Base-by-base conservation (phyloP, 2,888 invertebrate species). In the Protodeltote pygarga region DNA sequence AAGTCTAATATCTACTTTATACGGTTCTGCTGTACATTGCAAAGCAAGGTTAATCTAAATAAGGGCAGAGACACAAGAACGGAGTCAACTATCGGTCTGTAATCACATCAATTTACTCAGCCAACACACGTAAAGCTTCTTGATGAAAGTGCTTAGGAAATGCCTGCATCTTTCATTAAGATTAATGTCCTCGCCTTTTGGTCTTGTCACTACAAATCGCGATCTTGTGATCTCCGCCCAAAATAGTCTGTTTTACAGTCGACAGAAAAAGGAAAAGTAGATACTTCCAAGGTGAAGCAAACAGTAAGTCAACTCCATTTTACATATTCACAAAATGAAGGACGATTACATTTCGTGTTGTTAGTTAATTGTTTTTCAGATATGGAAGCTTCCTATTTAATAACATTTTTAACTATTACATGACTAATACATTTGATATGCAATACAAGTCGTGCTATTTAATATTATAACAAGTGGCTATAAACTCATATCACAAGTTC, bases 371-470 rank as follows among this genome's bases (percentile, higher is more conserved):
- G 73, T 73, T 73, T 80, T 44, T 75, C 69, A 69, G 63, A 73
- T 72, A 75, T 71, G 72, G 73, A 79, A 80, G 81, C 81, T 54
- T 73, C 71, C 77, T 78, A 79, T 71, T 60, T 50, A 57, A 54
- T 68, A 73, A 70, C 63, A 63, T 65, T 70, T 73, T 55, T 71
- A 72, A 70, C 75, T 80, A 83, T 75, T 75, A 80, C 64, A 78
- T 76, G 73, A 75, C 82, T 86, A 81, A 73, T 79, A 85, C 77
- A 84, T 75, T 77, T 92, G 91, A 91, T 92, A 91, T 92, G 91
- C 91, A 89, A 85, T 89, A 88, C 83, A 87, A 81, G 83, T 86
- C 79, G 89, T 91, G 89, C 89, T 89, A 87, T 80, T 79, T 76
- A 82, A 75, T 71, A 74, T 79, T 77, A 85, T 90, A 90, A 91